Conservation (phyloP, 2,888 invertebrate species). For the Mechanitis mazaeus region DNA sequence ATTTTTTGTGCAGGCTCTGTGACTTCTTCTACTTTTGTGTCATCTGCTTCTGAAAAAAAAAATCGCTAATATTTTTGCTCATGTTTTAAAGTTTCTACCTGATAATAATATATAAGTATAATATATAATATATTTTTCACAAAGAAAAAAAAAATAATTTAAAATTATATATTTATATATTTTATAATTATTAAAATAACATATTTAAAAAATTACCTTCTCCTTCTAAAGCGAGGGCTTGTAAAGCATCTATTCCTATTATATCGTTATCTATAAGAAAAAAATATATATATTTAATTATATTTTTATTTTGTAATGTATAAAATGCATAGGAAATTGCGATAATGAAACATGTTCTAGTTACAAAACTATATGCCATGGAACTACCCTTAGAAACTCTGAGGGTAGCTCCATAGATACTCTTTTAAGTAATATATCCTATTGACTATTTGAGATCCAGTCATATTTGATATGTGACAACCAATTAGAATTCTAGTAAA, state of each 20-base stretch:
- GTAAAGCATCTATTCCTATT: constrained; percentile 51
- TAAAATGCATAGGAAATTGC: too few relatives aligned
- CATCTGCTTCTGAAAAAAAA: constrained; percentile 10
- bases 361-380: too few relatives aligned
- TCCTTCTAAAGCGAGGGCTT: constrained; percentile 53
- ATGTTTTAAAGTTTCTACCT: neutral
- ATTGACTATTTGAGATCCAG: too few relatives aligned
- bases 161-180: neutral
- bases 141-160: neutral
- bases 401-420: too few relatives aligned
- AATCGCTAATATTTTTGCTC: too few relatives aligned
- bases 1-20: constrained; percentile 17
- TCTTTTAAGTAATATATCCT: too few relatives aligned
- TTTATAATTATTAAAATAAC: too few relatives aligned
- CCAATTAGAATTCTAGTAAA: too few relatives aligned
- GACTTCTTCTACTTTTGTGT: constrained; percentile 12
- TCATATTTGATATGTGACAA: too few relatives aligned
- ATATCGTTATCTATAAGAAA: constrained; percentile 47
- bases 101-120: neutral
- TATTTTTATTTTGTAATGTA: too few relatives aligned
- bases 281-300: neutral
- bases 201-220: constrained; percentile 37
- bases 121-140: neutral
- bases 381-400: too few relatives aligned
- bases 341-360: too few relatives aligned